A percentile compares a stretch with the other conserved stretches of the same genome.
Conservation (phyloP, 2,888 invertebrate species). For the Actias luna region DNA sequence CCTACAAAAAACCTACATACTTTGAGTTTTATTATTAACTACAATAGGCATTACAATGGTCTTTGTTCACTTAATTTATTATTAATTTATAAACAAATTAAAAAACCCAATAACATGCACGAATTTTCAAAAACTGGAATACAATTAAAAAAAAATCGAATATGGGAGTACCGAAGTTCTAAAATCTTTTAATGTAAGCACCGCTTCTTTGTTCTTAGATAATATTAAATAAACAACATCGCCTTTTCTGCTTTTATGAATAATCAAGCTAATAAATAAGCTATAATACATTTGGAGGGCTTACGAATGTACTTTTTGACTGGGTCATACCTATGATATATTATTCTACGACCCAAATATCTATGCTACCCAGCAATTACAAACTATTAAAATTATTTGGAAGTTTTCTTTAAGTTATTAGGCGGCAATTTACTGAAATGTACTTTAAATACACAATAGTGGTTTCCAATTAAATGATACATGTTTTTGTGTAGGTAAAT, state of each 20-base stretch:
- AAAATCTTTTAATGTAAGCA: too few relatives aligned
- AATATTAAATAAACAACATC: too few relatives aligned
- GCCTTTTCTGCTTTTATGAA: neutral
- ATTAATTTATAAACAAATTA: too few relatives aligned
- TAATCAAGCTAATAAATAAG: neutral
- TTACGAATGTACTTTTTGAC: neutral
- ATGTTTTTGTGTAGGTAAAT: neutral
- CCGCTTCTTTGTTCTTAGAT: too few relatives aligned
- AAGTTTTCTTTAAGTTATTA: conserved; percentile 3
- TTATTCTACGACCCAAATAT: conserved; percentile 23
- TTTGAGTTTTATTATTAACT: too few relatives aligned
- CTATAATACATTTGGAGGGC: neutral
- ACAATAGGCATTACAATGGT: too few relatives aligned
- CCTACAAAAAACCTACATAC: too few relatives aligned
- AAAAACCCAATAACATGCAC: too few relatives aligned
- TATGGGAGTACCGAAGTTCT: too few relatives aligned
- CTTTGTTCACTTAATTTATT: too few relatives aligned
- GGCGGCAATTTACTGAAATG: neutral
- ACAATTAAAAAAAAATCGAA: too few relatives aligned
- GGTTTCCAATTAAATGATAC: neutral
- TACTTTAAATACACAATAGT: neutral
- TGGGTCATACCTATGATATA: conserved; percentile 11
- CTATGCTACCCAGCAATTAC: conserved; percentile 23
- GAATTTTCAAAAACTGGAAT: too few relatives aligned
- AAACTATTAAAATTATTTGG: conserved; percentile 26